Evolutionary conservation across 2,888 invertebrate genomes (phyloP), one percentile per base, ranked within the genome.

Genomic region (Apamea monoglypha): DNA sequence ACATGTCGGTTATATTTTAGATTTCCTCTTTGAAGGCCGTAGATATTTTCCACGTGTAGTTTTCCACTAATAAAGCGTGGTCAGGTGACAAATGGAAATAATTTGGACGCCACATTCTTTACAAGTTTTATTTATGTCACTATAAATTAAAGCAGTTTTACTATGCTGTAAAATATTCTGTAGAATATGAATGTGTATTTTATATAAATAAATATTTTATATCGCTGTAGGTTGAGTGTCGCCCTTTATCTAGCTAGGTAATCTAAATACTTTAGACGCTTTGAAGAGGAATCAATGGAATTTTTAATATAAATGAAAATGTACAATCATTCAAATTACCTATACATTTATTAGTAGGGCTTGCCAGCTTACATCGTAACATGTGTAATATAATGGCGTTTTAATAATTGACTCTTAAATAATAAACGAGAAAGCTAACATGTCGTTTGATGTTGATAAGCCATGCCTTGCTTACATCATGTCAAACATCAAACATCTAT

Each of bases 21-120:
- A 70, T 80, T 79, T 71, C 14, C 21, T 66, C 67, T 61, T 53
- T 40, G 77, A 78, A 80, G 78, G 81, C n/a, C 78, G 72, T 32
- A 21, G 50, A 70, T 69, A 66, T 59, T 59, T 59, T 59, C 12
- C n/a, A 59, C 12, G 21, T 78, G n/a, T 83, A 76, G 71, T 72
- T 77, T 89, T 82, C 72, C 80, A 63, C 76, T 66, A 74, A 73
- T 83, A 76, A 89, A 89, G 53, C 64, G 71, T 81, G 69, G 68
- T 68, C 83, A 86, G 81, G 84, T 87, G 89, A 84, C 83, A 88
- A 84, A 88, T 83, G 83, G 75, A 66, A 82, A 71, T 61, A 81
- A 80, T 83, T 69, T 78, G 68, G 61, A 75, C 68, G 53, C 64
- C 78, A 63, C 74, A 77, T 84, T 83, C 78, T 77, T 78, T 77